These are phyloP conservation scores for Spodoptera litura DNA, from an alignment of 1,140 invertebrate species.

Conservation along the genomic window DNA sequence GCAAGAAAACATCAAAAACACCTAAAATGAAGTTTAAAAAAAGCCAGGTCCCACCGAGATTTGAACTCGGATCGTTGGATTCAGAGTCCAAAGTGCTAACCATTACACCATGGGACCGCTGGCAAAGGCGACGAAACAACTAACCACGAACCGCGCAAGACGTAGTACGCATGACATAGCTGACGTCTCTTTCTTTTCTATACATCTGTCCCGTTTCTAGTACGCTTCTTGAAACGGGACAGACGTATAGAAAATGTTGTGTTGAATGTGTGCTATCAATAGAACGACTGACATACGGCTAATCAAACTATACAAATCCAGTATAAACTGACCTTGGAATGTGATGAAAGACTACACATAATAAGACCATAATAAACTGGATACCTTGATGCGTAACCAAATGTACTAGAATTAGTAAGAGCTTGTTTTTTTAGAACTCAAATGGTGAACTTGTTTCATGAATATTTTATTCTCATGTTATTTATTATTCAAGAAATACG, in stretches of 20 bases:
- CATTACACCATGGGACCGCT: slow-evolving; percentile 94
- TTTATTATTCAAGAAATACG: too few relatives aligned
- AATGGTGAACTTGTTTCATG: too few relatives aligned
- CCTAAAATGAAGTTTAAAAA: not conserved
- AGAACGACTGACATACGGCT: not conserved
- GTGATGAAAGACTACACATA: too few relatives aligned
- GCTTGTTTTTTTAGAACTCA: too few relatives aligned
- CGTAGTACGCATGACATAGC: slow-evolving; percentile 34
- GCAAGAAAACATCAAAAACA: not conserved
- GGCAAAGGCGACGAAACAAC: not conserved
- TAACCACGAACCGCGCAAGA: not conserved
- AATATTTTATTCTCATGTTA: too few relatives aligned
- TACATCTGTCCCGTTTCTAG: not conserved
- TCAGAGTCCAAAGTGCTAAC: slow-evolving; percentile 96
- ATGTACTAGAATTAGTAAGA: too few relatives aligned
- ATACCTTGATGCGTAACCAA: too few relatives aligned
- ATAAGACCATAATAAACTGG: too few relatives aligned
- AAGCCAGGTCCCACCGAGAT: slow-evolving; percentile 91
- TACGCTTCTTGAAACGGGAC: not conserved
- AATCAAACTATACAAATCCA: not conserved
- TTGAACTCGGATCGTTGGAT: slow-evolving; percentile 96
- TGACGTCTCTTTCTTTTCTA: not conserved
- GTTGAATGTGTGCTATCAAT: slow-evolving; percentile 22
- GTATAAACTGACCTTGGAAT: too few relatives aligned
- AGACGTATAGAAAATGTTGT: too few relatives aligned